A percentile compares a stretch with the other conserved stretches of the same genome.
Evolutionary conservation across 2,113 vertebrate species (phyloP).

Genomic region (Pterocles burchelli): DNA sequence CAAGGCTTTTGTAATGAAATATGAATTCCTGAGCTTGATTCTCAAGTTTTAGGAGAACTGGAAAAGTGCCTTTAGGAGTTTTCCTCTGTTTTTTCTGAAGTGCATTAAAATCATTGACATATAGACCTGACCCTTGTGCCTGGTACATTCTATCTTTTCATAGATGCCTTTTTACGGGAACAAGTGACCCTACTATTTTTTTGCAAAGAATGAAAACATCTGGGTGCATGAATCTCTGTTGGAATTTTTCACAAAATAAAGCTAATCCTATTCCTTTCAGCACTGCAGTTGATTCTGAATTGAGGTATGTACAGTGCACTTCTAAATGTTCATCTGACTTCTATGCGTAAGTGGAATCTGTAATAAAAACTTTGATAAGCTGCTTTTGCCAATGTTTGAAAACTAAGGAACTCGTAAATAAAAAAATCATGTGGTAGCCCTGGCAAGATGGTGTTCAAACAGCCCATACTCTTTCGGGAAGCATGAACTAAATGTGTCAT

Average conservation of each 20-base stretch:
- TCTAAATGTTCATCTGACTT: neutral
- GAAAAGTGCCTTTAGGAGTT: neutral
- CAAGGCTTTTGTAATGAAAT: neutral
- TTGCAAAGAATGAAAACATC: neutral
- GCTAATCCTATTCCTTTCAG: neutral
- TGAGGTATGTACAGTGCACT: neutral
- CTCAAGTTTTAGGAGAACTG: neutral
- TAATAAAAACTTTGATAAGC: neutral
- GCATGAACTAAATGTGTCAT: neutral
- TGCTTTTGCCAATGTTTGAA: neutral
- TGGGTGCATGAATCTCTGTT: neutral
- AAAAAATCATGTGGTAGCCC: neutral
- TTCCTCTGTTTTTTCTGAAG: neutral
- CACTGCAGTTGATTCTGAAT: neutral
- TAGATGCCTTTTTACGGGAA: neutral
- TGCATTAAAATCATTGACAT: neutral
- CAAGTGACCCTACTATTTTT: neutral
- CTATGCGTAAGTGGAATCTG: neutral
- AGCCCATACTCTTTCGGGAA: neutral
- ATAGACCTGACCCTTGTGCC: neutral
- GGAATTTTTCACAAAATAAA: slow-evolving; percentile 2
- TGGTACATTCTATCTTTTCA: neutral
- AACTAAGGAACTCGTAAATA: neutral
- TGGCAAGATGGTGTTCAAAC: neutral
- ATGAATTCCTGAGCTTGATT: neutral